Percentiles rank a stretch among this genome's conserved stretches.
phyloP scores from a whole-genome alignment of 2,888 invertebrate genomes.

The Rutpela maculata region DNA sequence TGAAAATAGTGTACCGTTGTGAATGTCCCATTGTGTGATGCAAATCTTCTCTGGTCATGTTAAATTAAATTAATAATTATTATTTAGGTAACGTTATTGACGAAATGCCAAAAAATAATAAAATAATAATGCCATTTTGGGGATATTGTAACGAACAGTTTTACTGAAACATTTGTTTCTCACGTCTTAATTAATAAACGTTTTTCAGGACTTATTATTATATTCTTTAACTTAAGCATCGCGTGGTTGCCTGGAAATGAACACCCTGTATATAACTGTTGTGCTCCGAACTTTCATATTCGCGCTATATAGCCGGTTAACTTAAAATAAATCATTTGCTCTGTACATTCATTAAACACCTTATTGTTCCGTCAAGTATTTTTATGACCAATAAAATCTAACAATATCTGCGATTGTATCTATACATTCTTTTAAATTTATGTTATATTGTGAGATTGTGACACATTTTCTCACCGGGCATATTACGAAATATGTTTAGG shows the following conservation, averaged over 20 bases:
- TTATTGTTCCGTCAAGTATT: conserved; percentile 6
- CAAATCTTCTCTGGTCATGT: no score
- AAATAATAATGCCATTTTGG: no score
- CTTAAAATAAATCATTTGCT: neutral
- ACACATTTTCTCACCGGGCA: conserved; percentile 32
- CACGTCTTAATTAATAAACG: no score
- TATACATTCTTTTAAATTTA: conserved; percentile 15
- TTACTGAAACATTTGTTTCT: no score
- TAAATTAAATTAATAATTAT: no score
- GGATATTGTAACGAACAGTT: no score
- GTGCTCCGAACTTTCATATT: neutral
- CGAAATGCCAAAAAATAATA: no score
- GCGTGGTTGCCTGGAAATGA: neutral
- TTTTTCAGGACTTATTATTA: no score
- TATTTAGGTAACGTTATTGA: no score
- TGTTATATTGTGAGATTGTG: conserved; percentile 26
- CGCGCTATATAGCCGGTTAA: neutral
- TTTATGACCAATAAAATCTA: conserved; percentile 3
- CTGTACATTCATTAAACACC: neutral
- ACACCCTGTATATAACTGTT: neutral
- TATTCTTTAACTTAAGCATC: neutral
- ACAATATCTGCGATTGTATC: conserved; percentile 20
- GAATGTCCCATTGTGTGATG: no score
- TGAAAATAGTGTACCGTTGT: no score
- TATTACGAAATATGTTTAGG: conserved; percentile 30